Evolutionary conservation across 2,113 vertebrate species (phyloP), one percentile per base, ranked within the genome.

Genomic region (Chloroceryle aenea): DNA sequence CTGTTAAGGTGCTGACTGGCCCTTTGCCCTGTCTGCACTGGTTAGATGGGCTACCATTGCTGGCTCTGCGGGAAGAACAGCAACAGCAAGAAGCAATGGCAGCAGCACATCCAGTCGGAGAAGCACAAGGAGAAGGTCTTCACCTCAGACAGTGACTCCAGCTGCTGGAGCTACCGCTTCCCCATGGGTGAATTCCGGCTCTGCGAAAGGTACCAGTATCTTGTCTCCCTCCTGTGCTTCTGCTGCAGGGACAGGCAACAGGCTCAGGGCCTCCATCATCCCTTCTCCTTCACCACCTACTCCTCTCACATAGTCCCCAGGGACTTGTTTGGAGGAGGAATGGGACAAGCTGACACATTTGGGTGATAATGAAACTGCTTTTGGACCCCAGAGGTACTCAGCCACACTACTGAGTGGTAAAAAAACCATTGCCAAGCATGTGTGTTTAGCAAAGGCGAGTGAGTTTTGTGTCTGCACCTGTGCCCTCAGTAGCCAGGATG

Each of bases 71-170:
- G 99, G 63, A 99, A 98, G 90, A 99, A 99, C 98, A 99, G 99
- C 96, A 99, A 99, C 98, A 98, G 99, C 53, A 99, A 99, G 97
- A 99, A 99, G 40, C 99, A 99, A 97, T 99, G 99, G 99, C 99
- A 99, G 97, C 98, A 98, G 97, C 99, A 99, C 96, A 99, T 99
- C 97, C 98, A 99, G 88, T 98, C 99, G 0, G 99, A 99, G 97
- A 99, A 99, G 87, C 99, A 99, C 98, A 99, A 99, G 95, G 99
- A 99, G 93, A 98, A 99, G 59, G 98, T 99, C 86, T 99, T 99
- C 97, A 99, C 98, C 36, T 99, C 99, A 1, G 99, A 99, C 43
- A 99, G 98, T 43, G 99, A 99, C 14, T 97, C 98, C 84, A 98
- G 98, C 61, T 98, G 97, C 90, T 99, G 99, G 99, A 98, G 88